A percentile compares a stretch with the other conserved stretches of the same genome.
phyloP scores from a whole-genome alignment of 2,888 invertebrate species.

The Acrobasis suavella region DNA sequence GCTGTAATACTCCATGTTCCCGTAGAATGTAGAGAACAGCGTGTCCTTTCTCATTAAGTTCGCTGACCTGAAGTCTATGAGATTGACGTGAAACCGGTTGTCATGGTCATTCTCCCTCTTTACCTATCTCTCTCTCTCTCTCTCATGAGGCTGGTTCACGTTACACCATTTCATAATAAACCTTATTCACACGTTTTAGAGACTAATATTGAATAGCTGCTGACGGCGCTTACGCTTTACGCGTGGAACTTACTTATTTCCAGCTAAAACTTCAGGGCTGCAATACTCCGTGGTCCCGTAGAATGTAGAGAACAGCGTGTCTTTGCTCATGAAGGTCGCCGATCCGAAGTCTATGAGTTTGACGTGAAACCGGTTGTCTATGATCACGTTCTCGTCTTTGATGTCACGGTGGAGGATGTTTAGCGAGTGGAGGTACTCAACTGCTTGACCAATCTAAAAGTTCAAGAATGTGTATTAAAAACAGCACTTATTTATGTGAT shows the following conservation, averaged over 20 bases:
- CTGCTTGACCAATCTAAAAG: constrained; percentile 85
- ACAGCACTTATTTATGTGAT: no score
- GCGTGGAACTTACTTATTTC: constrained; percentile 82
- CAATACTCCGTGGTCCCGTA: constrained; percentile 90
- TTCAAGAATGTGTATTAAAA: no score
- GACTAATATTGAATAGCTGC: no score
- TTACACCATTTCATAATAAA: no score
- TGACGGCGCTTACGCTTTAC: no score
- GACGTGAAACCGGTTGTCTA: constrained; percentile 86
- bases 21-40: constrained; percentile 64
- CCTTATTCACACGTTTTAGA: no score
- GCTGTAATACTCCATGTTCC: no score
- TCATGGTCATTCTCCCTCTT: no score
- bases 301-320: constrained; percentile 86
- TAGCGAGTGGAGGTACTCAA: constrained; percentile 85
- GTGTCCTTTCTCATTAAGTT: constrained; percentile 65
- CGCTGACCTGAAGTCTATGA: no score
- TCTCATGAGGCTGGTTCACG: no score
- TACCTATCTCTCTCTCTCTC: no score
- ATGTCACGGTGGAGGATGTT: constrained; percentile 88
- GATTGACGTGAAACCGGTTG: no score
- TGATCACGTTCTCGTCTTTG: constrained; percentile 89
- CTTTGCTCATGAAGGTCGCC: constrained; percentile 85
- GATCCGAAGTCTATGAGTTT: constrained; percentile 91
- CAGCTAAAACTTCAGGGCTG: constrained; percentile 88